Conservation (phyloP, 64 coral and sea anemone genomes). For the Dendronephthya gigantea region DNA sequence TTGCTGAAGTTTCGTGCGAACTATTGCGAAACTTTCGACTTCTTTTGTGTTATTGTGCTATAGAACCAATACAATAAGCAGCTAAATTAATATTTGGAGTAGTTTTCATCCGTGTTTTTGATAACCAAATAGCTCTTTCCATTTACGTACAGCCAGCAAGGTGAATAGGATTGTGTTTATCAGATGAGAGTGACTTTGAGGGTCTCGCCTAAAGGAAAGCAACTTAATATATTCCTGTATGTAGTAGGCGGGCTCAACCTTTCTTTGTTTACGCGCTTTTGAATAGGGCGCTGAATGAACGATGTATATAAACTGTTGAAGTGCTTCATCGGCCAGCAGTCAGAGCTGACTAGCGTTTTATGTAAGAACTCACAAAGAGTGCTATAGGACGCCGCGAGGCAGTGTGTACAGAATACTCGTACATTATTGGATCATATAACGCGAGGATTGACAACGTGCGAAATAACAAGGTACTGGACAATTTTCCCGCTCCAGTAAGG, state of each 20-base stretch:
- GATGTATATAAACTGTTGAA: background rate
- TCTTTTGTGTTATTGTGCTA: background rate
- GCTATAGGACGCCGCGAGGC: background rate
- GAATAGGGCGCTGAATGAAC: background rate
- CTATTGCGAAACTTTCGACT: background rate
- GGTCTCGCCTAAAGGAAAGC: background rate
- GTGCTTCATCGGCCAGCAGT: background rate
- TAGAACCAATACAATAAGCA: background rate
- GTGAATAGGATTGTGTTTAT: background rate
- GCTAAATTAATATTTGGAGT: background rate
- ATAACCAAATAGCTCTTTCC: background rate
- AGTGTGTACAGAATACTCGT: background rate
- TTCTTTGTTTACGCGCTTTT: background rate
- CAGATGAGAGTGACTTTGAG: background rate
- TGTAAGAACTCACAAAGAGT: background rate
- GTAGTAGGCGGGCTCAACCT: background rate
- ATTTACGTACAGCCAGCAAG: background rate
- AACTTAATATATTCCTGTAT: background rate
- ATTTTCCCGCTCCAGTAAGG: background rate
- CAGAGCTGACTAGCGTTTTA: background rate
- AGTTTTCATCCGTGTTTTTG: background rate
- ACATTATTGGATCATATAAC: background rate
- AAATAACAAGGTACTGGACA: background rate
- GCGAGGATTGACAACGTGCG: background rate
- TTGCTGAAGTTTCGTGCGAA: background rate